Evolutionary conservation across 2,888 invertebrate species (phyloP), one percentile per base, ranked within the genome.

Genomic region (Drosophila borborema): DNA sequence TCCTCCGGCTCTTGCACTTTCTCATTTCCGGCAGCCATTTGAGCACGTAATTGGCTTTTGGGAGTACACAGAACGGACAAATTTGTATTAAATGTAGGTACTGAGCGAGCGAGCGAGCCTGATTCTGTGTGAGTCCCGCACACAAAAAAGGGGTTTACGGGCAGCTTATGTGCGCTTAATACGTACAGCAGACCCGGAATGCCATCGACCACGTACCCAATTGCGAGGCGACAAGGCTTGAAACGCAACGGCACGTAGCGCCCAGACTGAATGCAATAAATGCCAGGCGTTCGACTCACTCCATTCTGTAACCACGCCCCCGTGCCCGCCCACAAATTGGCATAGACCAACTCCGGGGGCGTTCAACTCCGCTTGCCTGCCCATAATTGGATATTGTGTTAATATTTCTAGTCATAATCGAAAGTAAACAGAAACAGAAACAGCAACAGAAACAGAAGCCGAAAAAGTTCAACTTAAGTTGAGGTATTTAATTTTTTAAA

Each of bases 41-140:
- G 82, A 75, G 90, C 88, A 88, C 90, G 86, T 90, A 85, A 85
- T 85, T 85, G 85, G 86, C 85, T 88, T 85, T 89, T 73, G 74
- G 88, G 80, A 89, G 84, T 79, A 84, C 87, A 81, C 78, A 81
- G 60, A 72, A 70, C 80, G 56, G 69, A 82, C 72, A 87, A 84
- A 87, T 89, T 84, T 84, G 89, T 89, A 89, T 84, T 89, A 81
- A 84, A 81, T 59, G 74, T 72, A 70, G 72, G 78, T 86, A 74
- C 67, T 12, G 55, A 23, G 75, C 64, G 55, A 23, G 51, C 18
- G 51, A 51, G 51, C 18, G 51, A 51, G n/a, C 12, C 36, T 3
- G 53, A 12, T 12, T 18, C 53, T 64, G 65, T 20, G 48, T 49
- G 65, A 64, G 65, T 53, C 34, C 59, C 54, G 23, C 20, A 60